phyloP scores from a whole-genome alignment of 2,888 invertebrate species.

The Folsomia manolachei region DNA sequence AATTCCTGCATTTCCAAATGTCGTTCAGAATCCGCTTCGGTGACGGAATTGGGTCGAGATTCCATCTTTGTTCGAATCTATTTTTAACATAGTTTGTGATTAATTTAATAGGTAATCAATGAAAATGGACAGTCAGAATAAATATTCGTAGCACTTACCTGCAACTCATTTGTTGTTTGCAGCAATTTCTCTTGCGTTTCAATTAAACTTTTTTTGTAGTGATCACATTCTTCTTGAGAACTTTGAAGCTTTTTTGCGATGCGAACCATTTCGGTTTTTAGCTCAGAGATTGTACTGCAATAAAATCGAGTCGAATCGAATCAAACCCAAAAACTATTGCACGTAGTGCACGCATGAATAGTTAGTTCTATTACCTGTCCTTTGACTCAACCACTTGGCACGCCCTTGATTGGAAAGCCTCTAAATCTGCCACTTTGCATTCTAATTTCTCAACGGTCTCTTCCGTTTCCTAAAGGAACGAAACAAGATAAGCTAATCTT shows the following conservation, averaged over 20 bases:
- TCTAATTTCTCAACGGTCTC: slow-evolving; percentile 30
- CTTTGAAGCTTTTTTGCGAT: slow-evolving; percentile 32
- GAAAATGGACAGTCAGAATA: no score
- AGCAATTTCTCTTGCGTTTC: slow-evolving; percentile 44
- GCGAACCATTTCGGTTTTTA: slow-evolving; percentile 40
- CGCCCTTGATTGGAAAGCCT: slow-evolving; percentile 2
- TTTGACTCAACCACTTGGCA: neutral
- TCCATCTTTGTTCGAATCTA: no score
- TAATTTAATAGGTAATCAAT: no score
- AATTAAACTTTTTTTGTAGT: slow-evolving; percentile 38
- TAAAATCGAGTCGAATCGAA: no score
- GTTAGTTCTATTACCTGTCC: neutral
- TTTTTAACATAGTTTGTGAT: no score
- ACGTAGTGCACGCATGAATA: no score
- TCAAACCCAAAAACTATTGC: no score
- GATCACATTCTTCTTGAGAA: slow-evolving; percentile 42
- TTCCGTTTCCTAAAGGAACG: slow-evolving; percentile 33
- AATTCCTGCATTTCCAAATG: slow-evolving; percentile 41
- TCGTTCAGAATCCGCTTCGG: slow-evolving; percentile 8
- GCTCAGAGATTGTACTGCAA: slow-evolving; percentile 34
- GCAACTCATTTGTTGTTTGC: slow-evolving; percentile 31
- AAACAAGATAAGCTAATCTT: neutral
- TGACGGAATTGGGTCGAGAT: neutral
- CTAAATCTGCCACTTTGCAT: slow-evolving; percentile 29
- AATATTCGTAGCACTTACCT: slow-evolving; percentile 22